Conservation (phyloP, 2,797 vertebrate species). For the Sebastes paucispinis region DNA sequence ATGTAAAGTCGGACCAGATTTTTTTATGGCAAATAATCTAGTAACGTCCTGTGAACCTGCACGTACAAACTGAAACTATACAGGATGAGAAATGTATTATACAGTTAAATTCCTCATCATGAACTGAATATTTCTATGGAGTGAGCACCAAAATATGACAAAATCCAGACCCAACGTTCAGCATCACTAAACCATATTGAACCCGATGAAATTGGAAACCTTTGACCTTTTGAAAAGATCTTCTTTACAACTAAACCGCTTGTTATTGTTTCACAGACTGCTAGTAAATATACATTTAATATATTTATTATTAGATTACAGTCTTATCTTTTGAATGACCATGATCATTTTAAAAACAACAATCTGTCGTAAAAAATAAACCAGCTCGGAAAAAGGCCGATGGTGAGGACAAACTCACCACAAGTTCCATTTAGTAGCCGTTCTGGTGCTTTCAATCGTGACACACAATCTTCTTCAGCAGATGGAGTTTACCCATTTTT, state of each 20-base stretch:
- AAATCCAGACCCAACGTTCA: not conserved
- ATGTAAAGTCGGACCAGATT: not conserved
- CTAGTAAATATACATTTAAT: not conserved
- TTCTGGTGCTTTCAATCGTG: not conserved
- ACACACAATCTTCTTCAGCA: not conserved
- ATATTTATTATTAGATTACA: not conserved
- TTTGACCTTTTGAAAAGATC: not conserved
- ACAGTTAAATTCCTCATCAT: not conserved
- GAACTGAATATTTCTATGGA: not conserved
- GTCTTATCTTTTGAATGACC: not conserved
- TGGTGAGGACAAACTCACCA: not conserved
- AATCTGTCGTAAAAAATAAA: too few relatives aligned
- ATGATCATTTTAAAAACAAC: too few relatives aligned
- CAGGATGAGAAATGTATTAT: not conserved
- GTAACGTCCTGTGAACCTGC: constrained; percentile 1
- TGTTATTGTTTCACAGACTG: not conserved
- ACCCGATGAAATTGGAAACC: not conserved
- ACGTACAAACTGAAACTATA: not conserved
- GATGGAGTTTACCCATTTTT: not conserved
- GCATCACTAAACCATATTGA: not conserved
- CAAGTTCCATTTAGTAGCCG: not conserved
- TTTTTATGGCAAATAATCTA: not conserved
- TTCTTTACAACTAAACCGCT: not conserved
- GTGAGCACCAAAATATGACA: not conserved
- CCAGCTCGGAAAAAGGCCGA: too few relatives aligned